Percentiles rank a stretch among this genome's conserved stretches.
These are phyloP conservation scores for Cairina moschata DNA, from an alignment of 2,113 vertebrate genomes.

Conservation along the genomic window DNA sequence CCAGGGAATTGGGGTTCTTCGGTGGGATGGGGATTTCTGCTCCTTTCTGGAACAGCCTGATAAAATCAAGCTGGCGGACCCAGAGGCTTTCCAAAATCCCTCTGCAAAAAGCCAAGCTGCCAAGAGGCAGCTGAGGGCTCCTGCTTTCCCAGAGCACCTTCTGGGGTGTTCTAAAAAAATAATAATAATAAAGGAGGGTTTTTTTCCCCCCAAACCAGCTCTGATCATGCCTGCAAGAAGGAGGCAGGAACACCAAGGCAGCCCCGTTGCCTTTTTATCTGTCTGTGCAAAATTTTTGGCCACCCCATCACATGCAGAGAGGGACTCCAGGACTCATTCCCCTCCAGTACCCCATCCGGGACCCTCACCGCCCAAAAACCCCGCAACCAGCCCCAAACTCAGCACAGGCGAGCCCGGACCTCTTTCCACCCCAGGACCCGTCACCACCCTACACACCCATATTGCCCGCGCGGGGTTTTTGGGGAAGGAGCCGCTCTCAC, in stretches of 20 bases:
- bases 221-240: not conserved
- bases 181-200: not conserved
- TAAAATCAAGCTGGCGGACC: not conserved
- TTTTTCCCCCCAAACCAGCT: not conserved
- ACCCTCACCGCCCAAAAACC: fast-evolving
- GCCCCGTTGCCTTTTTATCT: not conserved
- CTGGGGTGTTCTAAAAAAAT: not conserved
- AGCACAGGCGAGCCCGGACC: not conserved
- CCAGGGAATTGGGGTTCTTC: fast-evolving
- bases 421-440: fast-evolving
- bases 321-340: no score
- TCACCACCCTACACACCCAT: fast-evolving
- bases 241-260: not conserved
- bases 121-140: not conserved
- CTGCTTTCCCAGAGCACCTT: not conserved
- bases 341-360: not conserved
- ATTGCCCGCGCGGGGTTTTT: fast-evolving
- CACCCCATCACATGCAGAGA: fast-evolving
- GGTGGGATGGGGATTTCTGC: not conserved
- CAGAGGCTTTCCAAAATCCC: not conserved
- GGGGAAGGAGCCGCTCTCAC: conserved; percentile 72
- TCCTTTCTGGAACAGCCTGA: not conserved
- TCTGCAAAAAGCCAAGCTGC: no score
- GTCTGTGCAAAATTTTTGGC: not conserved
- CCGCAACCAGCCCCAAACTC: fast-evolving